Base-by-base conservation (phyloP, 1,140 invertebrate genomes). In the Centruroides sculpturatus region DNA sequence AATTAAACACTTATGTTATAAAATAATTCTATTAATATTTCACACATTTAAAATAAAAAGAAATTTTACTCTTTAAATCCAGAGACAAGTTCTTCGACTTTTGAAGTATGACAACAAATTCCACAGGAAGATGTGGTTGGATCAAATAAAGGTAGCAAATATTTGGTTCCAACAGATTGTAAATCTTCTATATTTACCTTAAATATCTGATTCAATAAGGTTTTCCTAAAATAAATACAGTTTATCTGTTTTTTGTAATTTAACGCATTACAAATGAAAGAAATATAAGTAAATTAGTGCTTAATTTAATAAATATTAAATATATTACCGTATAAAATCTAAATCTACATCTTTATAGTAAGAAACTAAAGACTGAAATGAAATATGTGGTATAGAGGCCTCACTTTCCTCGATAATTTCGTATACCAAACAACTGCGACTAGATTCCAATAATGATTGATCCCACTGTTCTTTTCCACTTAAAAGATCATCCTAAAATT, bases 351-450 rank as follows among this genome's bases (percentile, higher is more conserved):
- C 78, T 65, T 83, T 80, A 61, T 87, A 83, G 70, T 87, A 87
- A 47, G 80, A 81, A 5, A 83, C 69, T 9, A 92, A 71, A 0
- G 87, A 88, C 60, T 86, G 79, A 12, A 72, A 68, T 3, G 87
- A 81, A 1, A 85, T 78, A 68, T 84, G 80, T 1, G 84, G 80
- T 2, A 91, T 81, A 59, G 82, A 86, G 66, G 87, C 85, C 72
- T 92, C 86, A 63, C 80, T 75, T 62, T 85, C 81, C 8, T 41
- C 41, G 60, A 92, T 86, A 8, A 90, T 81, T 71, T 91, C 84
- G 74, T 85, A 93, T 52, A 92, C 82, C 3, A 90, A 73, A 10
- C 88, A 89, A 67, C 87, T 87, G 69, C 84, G 86, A 0, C 88
- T 89, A 0, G 87, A 86, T 67, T 87, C 85, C 60, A 92, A 81